Percentiles rank a stretch among this genome's conserved stretches.
These are phyloP conservation scores for Brachionus calyciflorus DNA, from an alignment of 1,140 invertebrate species.

Conservation along the genomic window DNA sequence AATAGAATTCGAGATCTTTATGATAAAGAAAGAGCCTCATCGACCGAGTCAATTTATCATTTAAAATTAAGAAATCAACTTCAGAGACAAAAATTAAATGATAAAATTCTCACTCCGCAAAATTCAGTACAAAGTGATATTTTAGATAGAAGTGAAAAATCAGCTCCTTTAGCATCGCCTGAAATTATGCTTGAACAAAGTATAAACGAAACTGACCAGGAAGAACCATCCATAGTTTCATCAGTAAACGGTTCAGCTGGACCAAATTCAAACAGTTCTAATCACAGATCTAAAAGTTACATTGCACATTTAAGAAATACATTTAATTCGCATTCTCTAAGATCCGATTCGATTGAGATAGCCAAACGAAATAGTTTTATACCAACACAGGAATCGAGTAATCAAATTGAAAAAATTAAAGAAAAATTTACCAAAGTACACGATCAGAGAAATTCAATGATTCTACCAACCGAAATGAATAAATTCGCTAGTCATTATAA, in stretches of 20 bases:
- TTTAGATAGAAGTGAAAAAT: not conserved
- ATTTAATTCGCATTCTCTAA: conserved; percentile 4
- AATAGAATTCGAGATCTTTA: conserved; percentile 28
- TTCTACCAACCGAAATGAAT: conserved; percentile 9
- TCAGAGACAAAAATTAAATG: conserved; percentile 17
- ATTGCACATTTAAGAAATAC: conserved; percentile 36
- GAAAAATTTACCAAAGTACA: conserved; percentile 21
- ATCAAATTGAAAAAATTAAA: conserved; percentile 38
- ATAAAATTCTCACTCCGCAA: conserved; percentile 4
- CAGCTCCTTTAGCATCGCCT: conserved; percentile 12
- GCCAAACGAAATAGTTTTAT: conserved; percentile 27
- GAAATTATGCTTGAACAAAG: not conserved
- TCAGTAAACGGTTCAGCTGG: not conserved
- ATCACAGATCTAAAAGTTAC: not conserved
- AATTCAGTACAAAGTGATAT: not conserved
- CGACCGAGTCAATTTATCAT: conserved; percentile 3
- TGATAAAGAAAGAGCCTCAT: conserved; percentile 14
- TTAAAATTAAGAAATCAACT: not conserved
- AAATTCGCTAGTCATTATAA: not conserved
- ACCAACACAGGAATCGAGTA: not conserved
- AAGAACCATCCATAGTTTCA: conserved; percentile 4
- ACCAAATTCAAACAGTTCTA: not conserved
- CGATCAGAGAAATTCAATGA: not conserved
- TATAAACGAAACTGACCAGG: conserved; percentile 3
- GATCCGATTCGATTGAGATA: conserved; percentile 25